phyloP scores from a whole-genome alignment of 2,797 vertebrate species.

The Loris lydekkerianus region DNA sequence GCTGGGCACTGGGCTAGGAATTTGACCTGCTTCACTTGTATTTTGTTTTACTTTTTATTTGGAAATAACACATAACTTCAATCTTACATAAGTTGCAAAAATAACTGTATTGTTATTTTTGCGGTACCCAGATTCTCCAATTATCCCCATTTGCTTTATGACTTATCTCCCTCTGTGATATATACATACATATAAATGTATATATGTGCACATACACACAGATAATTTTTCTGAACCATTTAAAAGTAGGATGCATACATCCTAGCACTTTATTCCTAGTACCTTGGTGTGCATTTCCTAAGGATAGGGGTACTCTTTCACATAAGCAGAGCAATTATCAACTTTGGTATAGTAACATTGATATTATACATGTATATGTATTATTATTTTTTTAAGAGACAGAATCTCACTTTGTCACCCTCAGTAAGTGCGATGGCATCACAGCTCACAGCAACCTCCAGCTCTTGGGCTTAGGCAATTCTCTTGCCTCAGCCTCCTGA shows the following conservation, averaged over 20 bases:
- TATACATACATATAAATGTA: rapidly evolving
- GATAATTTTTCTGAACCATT: background rate
- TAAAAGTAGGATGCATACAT: background rate
- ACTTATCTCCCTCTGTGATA: background rate
- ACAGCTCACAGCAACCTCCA: too few relatives aligned
- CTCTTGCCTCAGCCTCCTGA: too few relatives aligned
- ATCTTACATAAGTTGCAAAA: background rate
- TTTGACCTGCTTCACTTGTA: rapidly evolving
- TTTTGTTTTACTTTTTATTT: background rate
- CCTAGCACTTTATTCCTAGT: background rate
- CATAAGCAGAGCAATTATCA: background rate
- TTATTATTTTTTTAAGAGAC: too few relatives aligned
- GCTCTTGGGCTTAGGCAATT: too few relatives aligned
- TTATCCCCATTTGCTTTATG: background rate
- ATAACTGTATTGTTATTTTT: background rate
- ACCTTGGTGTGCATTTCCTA: background rate
- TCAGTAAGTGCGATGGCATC: too few relatives aligned
- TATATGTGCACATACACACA: too few relatives aligned
- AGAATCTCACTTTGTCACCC: too few relatives aligned
- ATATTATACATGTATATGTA: background rate
- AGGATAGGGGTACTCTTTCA: background rate
- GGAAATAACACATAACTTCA: conserved; percentile 16
- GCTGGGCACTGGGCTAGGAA: background rate
- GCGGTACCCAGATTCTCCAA: background rate
- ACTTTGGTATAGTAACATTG: background rate